Conservation (phyloP, 2,888 invertebrate genomes). For the Drosophila dives region DNA sequence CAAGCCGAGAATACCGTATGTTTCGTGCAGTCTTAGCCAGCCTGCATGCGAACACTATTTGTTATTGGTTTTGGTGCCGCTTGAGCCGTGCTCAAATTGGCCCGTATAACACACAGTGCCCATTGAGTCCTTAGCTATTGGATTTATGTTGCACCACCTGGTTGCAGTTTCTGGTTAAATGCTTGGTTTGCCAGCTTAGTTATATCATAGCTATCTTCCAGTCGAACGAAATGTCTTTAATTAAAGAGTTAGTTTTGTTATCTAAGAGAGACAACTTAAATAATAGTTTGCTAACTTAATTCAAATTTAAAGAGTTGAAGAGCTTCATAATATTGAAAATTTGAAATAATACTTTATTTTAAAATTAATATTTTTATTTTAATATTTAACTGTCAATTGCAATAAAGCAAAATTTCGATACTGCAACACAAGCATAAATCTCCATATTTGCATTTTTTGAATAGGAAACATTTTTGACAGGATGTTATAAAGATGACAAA, state of each 20-base stretch:
- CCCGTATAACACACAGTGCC: conserved; percentile 28
- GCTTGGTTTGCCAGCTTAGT: conserved; percentile 10
- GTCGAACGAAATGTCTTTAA: neutral
- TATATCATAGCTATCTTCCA: neutral
- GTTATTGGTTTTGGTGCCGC: conserved; percentile 7
- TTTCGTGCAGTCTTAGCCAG: conserved; percentile 3
- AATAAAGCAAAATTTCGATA: neutral
- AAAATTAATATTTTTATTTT: neutral
- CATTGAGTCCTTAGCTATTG: conserved; percentile 37
- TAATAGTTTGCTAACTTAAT: neutral
- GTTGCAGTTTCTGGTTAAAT: conserved; percentile 18
- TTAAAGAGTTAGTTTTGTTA: neutral
- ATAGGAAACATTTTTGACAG: neutral
- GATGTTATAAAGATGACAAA: neutral
- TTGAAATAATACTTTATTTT: neutral
- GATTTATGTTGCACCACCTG: conserved; percentile 38
- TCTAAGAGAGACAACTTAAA: neutral
- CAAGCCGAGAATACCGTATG: conserved; percentile 16
- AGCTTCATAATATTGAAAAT: neutral
- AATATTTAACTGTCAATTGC: conserved; percentile 1
- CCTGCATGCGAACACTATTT: conserved; percentile 16
- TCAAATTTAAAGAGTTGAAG: neutral
- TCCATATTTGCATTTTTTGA: neutral
- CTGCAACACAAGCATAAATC: neutral
- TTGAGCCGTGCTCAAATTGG: conserved; percentile 34